Evolutionary conservation across 2,888 invertebrate genomes (phyloP), one percentile per base, ranked within the genome.

Genomic region (Cephus runcator): DNA sequence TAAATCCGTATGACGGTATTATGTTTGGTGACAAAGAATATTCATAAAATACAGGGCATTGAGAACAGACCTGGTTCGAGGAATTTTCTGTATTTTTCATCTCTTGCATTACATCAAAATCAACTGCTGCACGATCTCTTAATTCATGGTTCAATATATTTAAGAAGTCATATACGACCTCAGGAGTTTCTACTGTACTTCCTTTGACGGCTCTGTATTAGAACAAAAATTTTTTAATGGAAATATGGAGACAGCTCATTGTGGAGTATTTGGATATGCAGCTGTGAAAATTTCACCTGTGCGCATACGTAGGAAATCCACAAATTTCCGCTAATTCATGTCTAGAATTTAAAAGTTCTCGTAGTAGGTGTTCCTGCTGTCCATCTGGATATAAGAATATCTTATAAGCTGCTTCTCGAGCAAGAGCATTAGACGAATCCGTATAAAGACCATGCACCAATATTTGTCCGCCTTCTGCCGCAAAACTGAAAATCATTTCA

Each of bases 291-390:
- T 79, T 74, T 77, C 85, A 94, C 94, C 98, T 94, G 89, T 99
- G 97, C 0, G 97, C 96, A 87, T 96, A 99, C 0, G 97, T 95
- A 30, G 94, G 92, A 92, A 98, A 99, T 3, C 98, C 99, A 89
- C 98, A 99, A 15, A 96, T 93, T 77, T 94, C 92, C 0, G 99
- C 99, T 86, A 99, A 93, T 80, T 96, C 93, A 87, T 96, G 94
- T 30, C 99, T 92, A 0, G 95, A 94, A 31, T 93, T 92, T 12
- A 99, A 92, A 73, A 99, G 92, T 87, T 95, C 93, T 34, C 93
- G 92, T 0, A 99, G 93, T 35, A 97, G 91, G 71, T 93, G 90
- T 88, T 97, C 97, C 92, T 98, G 98, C 2, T 93, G 92, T 0
- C 90, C 84, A 87, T 97, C 96, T 0, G 97, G 97, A 85, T 96